A percentile compares a stretch with the other conserved stretches of the same genome.
Conservation (phyloP, 2,888 invertebrate genomes). For the Drosophila rubida region DNA sequence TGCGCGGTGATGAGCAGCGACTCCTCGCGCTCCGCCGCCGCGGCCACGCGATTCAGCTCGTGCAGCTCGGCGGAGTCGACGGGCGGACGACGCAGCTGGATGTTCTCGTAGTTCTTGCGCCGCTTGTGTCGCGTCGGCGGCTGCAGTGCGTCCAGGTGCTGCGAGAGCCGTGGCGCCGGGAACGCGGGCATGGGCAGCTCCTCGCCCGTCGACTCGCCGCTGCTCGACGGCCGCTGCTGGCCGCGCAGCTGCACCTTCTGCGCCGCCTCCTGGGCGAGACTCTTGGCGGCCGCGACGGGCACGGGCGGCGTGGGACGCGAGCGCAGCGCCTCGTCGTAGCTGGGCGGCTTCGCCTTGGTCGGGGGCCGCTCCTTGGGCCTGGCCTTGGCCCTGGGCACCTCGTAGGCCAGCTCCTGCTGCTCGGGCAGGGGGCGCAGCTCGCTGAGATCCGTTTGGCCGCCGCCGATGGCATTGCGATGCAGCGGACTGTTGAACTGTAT, state of each 20-base stretch:
- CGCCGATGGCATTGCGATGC: constrained; percentile 72
- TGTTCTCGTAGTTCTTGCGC: constrained; percentile 81
- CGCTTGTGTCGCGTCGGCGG: constrained; percentile 80
- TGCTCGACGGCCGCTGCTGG: constrained; percentile 44
- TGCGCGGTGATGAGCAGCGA: constrained; percentile 74
- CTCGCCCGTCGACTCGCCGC: constrained; percentile 58
- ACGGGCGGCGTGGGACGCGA: constrained; percentile 47
- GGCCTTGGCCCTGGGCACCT: constrained; percentile 72
- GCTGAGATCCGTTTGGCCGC: constrained; percentile 73
- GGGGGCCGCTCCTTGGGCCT: constrained; percentile 36
- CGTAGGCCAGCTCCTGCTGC: constrained; percentile 65
- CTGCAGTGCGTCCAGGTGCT: constrained; percentile 65
- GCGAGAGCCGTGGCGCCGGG: constrained; percentile 82
- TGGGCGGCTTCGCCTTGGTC: constrained; percentile 72
- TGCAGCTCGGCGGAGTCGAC: constrained; percentile 81
- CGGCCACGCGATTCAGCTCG: constrained; percentile 71
- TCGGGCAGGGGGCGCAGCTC: not conserved
- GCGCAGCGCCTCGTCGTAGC: constrained; percentile 81
- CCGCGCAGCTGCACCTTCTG: constrained; percentile 57
- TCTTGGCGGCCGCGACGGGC: constrained; percentile 54
- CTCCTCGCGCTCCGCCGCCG: constrained; percentile 69
- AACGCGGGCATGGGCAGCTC: constrained; percentile 82
- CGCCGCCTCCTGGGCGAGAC: constrained; percentile 64
- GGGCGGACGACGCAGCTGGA: constrained; percentile 75
- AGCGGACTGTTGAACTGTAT: constrained; percentile 84